A percentile compares a stretch with the other conserved stretches of the same genome.
phyloP scores from a whole-genome alignment of 2,113 vertebrate species.

The Lasiurus borealis region DNA sequence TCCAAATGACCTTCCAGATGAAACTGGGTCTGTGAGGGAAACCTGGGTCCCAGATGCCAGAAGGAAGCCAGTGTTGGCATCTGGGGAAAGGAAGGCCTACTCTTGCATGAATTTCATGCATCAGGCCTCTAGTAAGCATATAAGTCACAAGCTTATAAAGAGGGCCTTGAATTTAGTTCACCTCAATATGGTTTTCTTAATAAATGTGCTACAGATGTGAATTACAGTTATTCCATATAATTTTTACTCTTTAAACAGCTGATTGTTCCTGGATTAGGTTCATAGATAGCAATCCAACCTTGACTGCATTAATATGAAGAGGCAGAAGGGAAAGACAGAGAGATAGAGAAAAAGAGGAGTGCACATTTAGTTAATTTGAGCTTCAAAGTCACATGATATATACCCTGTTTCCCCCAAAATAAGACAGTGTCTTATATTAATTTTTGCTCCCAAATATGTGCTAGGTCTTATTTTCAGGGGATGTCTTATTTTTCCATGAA shows the following conservation, averaged over 20 bases:
- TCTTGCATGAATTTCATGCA: too few relatives aligned
- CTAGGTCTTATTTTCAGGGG: too few relatives aligned
- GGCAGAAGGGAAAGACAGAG: neutral
- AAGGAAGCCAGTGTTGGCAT: too few relatives aligned
- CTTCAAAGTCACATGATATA: neutral
- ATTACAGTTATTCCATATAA: neutral
- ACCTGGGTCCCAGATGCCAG: too few relatives aligned
- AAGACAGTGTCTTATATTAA: too few relatives aligned
- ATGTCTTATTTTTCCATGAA: too few relatives aligned
- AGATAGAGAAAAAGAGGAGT: neutral
- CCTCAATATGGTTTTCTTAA: neutral
- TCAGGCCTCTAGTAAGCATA: too few relatives aligned
- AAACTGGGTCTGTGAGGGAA: too few relatives aligned
- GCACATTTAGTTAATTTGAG: neutral
- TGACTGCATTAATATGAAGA: neutral
- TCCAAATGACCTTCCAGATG: too few relatives aligned
- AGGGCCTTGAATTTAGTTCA: neutral
- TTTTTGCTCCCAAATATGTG: too few relatives aligned
- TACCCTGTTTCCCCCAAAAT: too few relatives aligned
- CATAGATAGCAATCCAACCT: neutral
- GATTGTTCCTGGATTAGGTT: neutral
- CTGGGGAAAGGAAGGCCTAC: too few relatives aligned
- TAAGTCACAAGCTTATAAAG: neutral
- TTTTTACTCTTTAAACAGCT: neutral
- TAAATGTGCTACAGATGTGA: neutral